Percentiles rank a stretch among this genome's conserved stretches.
These are phyloP conservation scores for Oryzias celebensis DNA, from an alignment of 2,113 vertebrate species.

Conservation along the genomic window DNA sequence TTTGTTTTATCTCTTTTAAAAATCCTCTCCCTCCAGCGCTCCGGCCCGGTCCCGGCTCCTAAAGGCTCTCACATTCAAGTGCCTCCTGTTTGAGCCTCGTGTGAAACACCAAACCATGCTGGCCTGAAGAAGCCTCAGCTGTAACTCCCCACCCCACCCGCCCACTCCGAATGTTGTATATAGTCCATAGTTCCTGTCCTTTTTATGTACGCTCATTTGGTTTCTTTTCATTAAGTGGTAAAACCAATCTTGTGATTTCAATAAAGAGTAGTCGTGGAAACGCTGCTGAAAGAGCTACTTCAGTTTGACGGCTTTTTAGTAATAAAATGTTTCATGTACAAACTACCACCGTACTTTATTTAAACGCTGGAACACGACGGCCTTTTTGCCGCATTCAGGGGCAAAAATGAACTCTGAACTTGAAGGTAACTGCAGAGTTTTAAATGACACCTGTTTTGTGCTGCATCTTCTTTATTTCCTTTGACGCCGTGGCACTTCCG, in stretches of 20 bases:
- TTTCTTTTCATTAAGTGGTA: conserved; percentile 60
- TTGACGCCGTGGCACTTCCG: too few relatives aligned
- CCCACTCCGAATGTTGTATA: conserved; percentile 61
- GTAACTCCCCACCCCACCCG: conserved; percentile 25
- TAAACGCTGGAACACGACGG: not conserved
- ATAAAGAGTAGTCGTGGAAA: conserved; percentile 76
- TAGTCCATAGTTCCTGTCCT: conserved; percentile 60
- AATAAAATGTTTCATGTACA: conserved; percentile 77
- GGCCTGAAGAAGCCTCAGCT: conserved; percentile 43
- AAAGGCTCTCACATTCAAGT: conserved; percentile 73
- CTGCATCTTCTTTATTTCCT: too few relatives aligned
- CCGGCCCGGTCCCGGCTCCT: conserved; percentile 52
- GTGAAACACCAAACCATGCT: conserved; percentile 51
- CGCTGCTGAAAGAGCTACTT: conserved; percentile 64
- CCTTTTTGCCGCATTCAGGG: not conserved
- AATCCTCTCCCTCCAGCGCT: conserved; percentile 32
- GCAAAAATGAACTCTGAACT: too few relatives aligned
- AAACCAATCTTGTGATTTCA: conserved; percentile 72
- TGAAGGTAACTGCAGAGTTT: too few relatives aligned
- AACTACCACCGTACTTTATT: conserved; percentile 31
- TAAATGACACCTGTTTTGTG: too few relatives aligned
- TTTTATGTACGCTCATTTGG: conserved; percentile 53
- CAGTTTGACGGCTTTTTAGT: conserved; percentile 74
- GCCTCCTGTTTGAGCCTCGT: conserved; percentile 66
- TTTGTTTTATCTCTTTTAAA: conserved; percentile 40